Conservation (phyloP, 1,140 invertebrate species). For the Limonius californicus region DNA sequence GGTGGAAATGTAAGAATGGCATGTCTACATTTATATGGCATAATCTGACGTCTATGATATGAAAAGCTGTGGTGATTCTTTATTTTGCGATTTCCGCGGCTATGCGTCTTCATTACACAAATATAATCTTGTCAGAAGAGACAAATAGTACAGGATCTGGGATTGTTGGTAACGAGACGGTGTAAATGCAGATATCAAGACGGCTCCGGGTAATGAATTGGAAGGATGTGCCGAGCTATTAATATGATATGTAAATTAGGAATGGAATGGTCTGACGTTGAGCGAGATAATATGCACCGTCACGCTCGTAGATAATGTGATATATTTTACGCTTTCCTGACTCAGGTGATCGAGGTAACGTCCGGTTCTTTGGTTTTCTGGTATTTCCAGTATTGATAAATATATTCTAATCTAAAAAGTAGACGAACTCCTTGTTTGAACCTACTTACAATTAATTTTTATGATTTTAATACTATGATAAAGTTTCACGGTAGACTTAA, state of each 20-base stretch:
- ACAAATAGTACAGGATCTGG: not conserved
- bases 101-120: not conserved
- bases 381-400: too few species aligned
- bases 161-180: conserved; percentile 6
- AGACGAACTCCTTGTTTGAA: too few species aligned
- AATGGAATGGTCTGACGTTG: conserved; percentile 2
- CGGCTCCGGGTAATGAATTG: conserved; percentile 3
- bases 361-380: not conserved
- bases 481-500: too few species aligned
- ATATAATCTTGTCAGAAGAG: conserved; percentile 5
- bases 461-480: too few species aligned
- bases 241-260: conserved; percentile 9
- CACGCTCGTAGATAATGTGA: conserved; percentile 6
- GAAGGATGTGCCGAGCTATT: conserved; percentile 7
- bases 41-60: too few species aligned
- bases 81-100: not conserved
- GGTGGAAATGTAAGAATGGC: too few species aligned
- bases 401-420: too few species aligned
- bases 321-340: conserved; percentile 9
- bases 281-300: conserved; percentile 5
- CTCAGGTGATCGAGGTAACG: not conserved
- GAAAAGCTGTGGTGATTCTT: too few species aligned
- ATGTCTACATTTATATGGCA: too few species aligned
- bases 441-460: too few species aligned
- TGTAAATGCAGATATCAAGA: conserved; percentile 9